These are phyloP conservation scores for Halcyon smyrnensis DNA, from an alignment of 2,797 vertebrate species.

Conservation along the genomic window DNA sequence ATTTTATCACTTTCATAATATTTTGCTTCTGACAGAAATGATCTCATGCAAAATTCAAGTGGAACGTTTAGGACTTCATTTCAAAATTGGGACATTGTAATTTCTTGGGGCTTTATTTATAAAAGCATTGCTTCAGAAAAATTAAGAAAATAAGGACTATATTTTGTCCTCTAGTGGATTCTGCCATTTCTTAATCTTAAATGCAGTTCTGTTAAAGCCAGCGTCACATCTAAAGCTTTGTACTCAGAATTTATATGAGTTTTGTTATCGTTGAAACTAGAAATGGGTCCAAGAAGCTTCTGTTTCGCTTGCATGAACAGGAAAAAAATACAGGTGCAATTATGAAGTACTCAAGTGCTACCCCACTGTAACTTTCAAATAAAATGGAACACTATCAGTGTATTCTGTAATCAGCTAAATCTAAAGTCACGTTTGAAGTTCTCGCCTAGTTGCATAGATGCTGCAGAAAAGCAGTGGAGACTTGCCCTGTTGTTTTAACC, in stretches of 20 bases:
- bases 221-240: not conserved
- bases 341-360: not conserved
- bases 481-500: not conserved
- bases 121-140: not conserved
- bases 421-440: not conserved
- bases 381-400: not conserved
- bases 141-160: not conserved
- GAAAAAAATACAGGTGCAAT: not conserved
- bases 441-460: rapidly evolving
- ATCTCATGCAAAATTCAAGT: not conserved
- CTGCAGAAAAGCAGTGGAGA: not conserved
- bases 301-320: not conserved
- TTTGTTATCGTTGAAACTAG: not conserved
- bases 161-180: not conserved
- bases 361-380: not conserved
- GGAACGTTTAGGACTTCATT: not conserved
- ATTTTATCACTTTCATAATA: not conserved
- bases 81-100: not conserved
- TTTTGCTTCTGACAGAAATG: not conserved
- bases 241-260: not conserved
- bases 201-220: not conserved
- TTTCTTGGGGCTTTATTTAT: not conserved
- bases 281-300: not conserved
- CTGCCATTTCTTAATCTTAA: not conserved
- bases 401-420: not conserved